These are phyloP conservation scores for Tonatia bakeri DNA, from an alignment of 2,113 vertebrate genomes.

Conservation along the genomic window DNA sequence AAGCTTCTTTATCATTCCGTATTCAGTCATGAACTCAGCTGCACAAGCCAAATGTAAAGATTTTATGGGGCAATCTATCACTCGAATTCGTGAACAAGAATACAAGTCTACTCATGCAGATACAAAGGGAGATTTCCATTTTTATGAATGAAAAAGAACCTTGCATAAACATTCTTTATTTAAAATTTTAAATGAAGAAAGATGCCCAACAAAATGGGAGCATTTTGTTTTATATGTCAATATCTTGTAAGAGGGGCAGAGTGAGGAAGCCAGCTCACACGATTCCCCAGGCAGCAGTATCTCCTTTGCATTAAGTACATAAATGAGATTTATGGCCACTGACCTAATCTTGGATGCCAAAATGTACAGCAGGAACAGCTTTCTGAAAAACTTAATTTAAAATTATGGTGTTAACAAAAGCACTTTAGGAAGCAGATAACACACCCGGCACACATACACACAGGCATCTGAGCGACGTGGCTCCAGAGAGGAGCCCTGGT, in stretches of 20 bases:
- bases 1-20: conserved; percentile 69
- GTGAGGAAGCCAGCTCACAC: conserved; percentile 67
- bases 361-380: conserved; percentile 75
- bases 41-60: conserved; percentile 69
- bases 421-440: conserved; percentile 69
- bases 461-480: not conserved
- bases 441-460: not conserved
- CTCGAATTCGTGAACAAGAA: conserved; percentile 72
- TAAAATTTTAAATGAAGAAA: conserved; percentile 74
- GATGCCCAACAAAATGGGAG: conserved; percentile 59
- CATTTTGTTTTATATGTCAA: conserved; percentile 75
- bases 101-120: conserved; percentile 61
- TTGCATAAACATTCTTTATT: conserved; percentile 71
- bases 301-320: conserved; percentile 77
- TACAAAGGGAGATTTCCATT: conserved; percentile 73
- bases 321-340: conserved; percentile 80
- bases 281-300: conserved; percentile 74
- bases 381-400: conserved; percentile 81
- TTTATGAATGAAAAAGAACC: conserved; percentile 79
- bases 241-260: conserved; percentile 66
- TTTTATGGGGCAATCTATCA: conserved; percentile 74
- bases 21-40: conserved; percentile 73
- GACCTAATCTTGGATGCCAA: conserved; percentile 78
- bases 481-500: not conserved
- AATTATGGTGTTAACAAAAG: conserved; percentile 77